Percentiles rank a stretch among this genome's conserved stretches.
Conservation (phyloP, 2,888 invertebrate genomes). For the Choristoneura rosaceana region DNA sequence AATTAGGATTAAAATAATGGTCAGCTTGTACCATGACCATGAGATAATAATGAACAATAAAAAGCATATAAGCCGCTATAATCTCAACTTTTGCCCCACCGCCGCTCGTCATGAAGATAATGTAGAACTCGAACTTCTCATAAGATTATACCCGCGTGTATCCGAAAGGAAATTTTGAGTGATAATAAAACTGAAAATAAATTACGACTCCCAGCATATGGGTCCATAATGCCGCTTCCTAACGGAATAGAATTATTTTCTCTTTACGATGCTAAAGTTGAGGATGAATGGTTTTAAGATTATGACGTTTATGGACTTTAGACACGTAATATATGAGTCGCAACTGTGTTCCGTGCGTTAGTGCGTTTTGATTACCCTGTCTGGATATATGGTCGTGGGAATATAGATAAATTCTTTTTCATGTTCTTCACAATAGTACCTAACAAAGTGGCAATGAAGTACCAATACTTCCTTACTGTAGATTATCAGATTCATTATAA, state of each 20-base stretch:
- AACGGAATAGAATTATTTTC: slow-evolving; percentile 15
- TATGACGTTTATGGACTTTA: slow-evolving; percentile 41
- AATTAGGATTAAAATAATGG: no score
- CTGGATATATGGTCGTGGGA: slow-evolving; percentile 18
- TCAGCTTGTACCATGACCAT: no score
- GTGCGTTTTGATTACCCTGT: slow-evolving; percentile 17
- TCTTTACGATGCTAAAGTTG: slow-evolving; percentile 28
- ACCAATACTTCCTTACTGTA: no score
- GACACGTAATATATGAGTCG: slow-evolving; percentile 19
- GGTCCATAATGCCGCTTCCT: slow-evolving; percentile 46
- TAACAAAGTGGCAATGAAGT: no score
- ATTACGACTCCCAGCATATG: slow-evolving; percentile 55
- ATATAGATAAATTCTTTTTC: not conserved
- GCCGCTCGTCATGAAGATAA: slow-evolving; percentile 74
- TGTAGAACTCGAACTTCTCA: slow-evolving; percentile 72
- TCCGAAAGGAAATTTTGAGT: slow-evolving; percentile 75
- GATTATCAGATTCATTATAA: no score
- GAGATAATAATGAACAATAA: not conserved
- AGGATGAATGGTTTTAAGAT: slow-evolving; percentile 32
- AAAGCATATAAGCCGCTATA: slow-evolving; percentile 5
- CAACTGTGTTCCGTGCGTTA: slow-evolving; percentile 13
- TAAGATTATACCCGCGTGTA: slow-evolving; percentile 70
- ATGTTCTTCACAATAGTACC: not conserved
- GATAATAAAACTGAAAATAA: slow-evolving; percentile 74
- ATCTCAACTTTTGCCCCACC: slow-evolving; percentile 49